phyloP scores from a whole-genome alignment of 2,888 invertebrate species.

The Serrognathus titanus region DNA sequence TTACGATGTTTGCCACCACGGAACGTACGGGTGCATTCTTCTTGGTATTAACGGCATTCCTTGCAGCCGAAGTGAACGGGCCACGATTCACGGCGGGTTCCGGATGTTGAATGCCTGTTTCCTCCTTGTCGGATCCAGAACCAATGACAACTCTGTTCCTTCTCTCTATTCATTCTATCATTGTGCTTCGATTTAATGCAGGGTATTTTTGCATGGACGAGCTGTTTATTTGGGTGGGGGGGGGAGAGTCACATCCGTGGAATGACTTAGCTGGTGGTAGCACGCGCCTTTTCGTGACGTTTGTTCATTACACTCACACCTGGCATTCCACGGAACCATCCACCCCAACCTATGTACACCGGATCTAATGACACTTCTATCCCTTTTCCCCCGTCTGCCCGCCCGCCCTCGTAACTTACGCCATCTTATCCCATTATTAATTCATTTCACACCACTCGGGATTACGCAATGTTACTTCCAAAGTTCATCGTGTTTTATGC shows the following conservation, averaged over 20 bases:
- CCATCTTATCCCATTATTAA: slow-evolving; percentile 7
- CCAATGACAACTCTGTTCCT: too few species aligned
- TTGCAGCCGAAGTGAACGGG: not conserved
- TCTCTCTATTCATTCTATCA: too few species aligned
- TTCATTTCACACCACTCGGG: slow-evolving; percentile 12
- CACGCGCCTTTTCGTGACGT: slow-evolving; percentile 25
- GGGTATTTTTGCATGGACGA: not conserved
- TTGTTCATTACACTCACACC: slow-evolving; percentile 22
- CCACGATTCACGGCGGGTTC: not conserved
- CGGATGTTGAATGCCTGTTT: too few species aligned
- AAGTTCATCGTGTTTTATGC: too few species aligned
- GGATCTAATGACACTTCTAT: not conserved
- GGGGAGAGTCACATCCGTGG: slow-evolving; percentile 7
- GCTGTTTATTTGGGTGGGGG: not conserved
- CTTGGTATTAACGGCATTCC: slow-evolving; percentile 1
- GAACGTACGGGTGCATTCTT: not conserved
- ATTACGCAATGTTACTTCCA: not conserved
- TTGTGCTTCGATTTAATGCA: too few species aligned
- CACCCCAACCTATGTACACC: not conserved
- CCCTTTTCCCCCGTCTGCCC: too few species aligned
- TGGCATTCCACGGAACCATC: slow-evolving; percentile 18
- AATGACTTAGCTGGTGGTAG: slow-evolving; percentile 22
- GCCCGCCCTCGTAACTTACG: not conserved
- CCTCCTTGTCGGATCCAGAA: too few species aligned
- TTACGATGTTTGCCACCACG: not conserved